Conservation (phyloP, 2,797 vertebrate genomes). For the Sciurus carolinensis region DNA sequence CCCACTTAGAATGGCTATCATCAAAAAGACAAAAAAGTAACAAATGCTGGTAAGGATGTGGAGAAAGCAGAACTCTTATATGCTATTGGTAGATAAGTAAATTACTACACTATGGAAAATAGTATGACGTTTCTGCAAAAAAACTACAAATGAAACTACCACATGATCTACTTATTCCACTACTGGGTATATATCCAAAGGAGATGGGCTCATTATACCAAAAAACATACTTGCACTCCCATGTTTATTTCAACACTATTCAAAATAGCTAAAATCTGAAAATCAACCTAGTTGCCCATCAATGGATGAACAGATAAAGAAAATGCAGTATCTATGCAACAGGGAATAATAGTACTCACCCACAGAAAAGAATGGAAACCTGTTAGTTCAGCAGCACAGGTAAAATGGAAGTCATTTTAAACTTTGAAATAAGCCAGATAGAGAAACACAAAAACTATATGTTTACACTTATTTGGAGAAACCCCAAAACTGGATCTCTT, state of each 20-base stretch:
- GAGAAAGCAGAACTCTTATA: background rate
- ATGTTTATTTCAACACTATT: background rate
- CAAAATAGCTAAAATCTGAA: background rate
- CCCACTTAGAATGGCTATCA: background rate
- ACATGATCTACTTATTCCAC: background rate
- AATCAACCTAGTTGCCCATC: background rate
- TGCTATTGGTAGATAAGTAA: background rate
- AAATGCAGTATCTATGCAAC: background rate
- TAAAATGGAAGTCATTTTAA: background rate
- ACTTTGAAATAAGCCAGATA: background rate
- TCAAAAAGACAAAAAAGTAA: background rate
- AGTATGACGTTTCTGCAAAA: no score
- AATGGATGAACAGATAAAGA: background rate
- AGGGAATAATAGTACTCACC: background rate
- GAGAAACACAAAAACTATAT: background rate
- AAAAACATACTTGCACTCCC: background rate
- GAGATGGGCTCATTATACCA: background rate
- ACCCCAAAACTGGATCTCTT: background rate
- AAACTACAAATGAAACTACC: background rate
- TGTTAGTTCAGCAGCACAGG: background rate
- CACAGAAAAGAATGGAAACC: background rate
- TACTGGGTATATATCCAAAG: background rate
- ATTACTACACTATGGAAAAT: background rate
- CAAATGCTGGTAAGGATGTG: background rate
- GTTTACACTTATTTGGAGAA: background rate